Conservation (phyloP, 2,797 vertebrate genomes). For the Mallotus villosus region DNA sequence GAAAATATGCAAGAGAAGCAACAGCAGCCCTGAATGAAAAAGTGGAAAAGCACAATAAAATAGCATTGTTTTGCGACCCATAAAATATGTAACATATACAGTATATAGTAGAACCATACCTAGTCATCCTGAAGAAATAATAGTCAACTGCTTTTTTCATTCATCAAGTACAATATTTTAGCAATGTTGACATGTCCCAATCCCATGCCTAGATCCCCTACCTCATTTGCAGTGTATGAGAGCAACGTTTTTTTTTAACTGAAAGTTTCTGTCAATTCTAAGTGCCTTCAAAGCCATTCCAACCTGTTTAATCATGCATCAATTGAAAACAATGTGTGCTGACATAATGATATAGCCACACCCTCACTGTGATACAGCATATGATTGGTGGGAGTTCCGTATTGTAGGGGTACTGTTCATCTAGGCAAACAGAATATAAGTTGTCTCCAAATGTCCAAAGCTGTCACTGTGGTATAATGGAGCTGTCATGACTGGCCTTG, state of each 20-base stretch:
- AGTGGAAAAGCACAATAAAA: slow-evolving; percentile 10
- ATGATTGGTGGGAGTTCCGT: slow-evolving; percentile 49
- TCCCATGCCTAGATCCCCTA: no score
- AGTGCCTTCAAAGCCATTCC: not conserved
- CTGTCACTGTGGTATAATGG: slow-evolving; percentile 27
- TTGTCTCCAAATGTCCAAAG: slow-evolving; percentile 44
- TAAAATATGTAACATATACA: not conserved
- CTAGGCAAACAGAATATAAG: slow-evolving; percentile 42
- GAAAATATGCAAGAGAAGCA: slow-evolving; percentile 1
- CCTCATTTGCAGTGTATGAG: no score
- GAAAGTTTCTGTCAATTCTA: not conserved
- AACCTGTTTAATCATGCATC: not conserved
- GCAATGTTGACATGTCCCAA: no score
- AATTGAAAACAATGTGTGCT: slow-evolving; percentile 24
- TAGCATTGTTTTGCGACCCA: not conserved
- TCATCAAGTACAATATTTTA: not conserved
- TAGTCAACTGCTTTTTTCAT: not conserved
- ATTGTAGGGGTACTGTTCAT: slow-evolving; percentile 43
- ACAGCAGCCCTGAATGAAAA: not conserved
- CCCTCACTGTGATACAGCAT: slow-evolving; percentile 21
- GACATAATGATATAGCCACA: slow-evolving; percentile 35
- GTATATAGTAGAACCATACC: not conserved
- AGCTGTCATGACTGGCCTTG: slow-evolving; percentile 37
- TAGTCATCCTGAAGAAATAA: no score
- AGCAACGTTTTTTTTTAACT: no score